Evolutionary conservation across 2,888 invertebrate species (phyloP), one percentile per base, ranked within the genome.

Genomic region (Scaptomyza reducta): DNA sequence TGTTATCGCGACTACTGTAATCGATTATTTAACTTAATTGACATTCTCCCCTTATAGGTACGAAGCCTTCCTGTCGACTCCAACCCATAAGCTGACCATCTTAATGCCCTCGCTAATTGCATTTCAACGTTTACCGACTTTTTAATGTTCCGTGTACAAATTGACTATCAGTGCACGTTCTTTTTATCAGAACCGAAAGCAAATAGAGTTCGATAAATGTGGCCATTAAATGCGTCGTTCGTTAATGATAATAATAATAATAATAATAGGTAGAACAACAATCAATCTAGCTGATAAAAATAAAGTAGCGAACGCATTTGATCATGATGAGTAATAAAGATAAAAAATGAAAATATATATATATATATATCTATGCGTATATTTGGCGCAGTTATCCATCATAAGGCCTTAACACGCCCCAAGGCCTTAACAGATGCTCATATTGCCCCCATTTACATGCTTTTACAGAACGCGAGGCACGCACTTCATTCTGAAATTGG

Each of bases 181-280:
- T 10, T 71, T 70, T 79, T 50, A 50, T 50, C 50, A 84, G 76
- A 74, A 70, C 68, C 53, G 40, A 62, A 66, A 61, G 45, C 47
- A 49, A 71, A 75, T 41, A 69, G 41, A 69, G 41, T 53, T 62
- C 60, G 86, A 81, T 85, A 82, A 85, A 85, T 67, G 77, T 57
- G 59, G 60, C 67, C 86, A 81, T 79, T 73, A 82, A 81, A 68
- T n/a, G n/a, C n/a, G n/a, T n/a, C n/a, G n/a, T n/a, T n/a, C n/a
- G n/a, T n/a, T n/a, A n/a, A n/a, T n/a, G n/a, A n/a, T n/a, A n/a
- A n/a, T n/a, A n/a, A n/a, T n/a, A n/a, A n/a, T n/a, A n/a, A n/a
- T 33, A 38, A 49, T 27, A 57, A 31, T 42, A 44, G 22, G 16
- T 56, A 40, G 25, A 66, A 27, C 29, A 58, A 42, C 18, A 45